phyloP scores from a whole-genome alignment of 2,113 vertebrate species.

The Laterallus jamaicensis region DNA sequence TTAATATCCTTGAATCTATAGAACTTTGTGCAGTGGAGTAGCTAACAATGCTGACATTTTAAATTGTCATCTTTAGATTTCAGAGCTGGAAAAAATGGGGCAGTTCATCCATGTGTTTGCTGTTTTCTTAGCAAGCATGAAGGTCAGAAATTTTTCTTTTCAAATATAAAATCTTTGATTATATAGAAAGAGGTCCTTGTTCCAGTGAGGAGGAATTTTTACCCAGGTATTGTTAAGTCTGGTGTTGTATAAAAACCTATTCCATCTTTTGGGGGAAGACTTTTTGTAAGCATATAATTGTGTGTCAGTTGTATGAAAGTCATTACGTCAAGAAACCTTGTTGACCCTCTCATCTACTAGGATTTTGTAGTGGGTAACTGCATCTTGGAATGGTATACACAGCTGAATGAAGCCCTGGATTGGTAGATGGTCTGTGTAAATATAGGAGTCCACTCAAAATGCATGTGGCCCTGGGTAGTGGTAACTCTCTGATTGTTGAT shows the following conservation, averaged over 20 bases:
- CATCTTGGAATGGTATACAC: neutral
- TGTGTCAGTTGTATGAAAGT: neutral
- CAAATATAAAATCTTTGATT: neutral
- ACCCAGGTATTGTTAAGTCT: neutral
- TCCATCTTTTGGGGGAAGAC: neutral
- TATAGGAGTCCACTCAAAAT: neutral
- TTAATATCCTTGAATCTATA: conserved; percentile 22
- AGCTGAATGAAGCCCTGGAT: neutral
- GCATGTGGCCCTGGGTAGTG: neutral
- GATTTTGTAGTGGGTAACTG: neutral
- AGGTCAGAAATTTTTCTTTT: conserved; percentile 30
- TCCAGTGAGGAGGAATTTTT: neutral
- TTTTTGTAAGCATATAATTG: neutral
- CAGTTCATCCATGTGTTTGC: neutral
- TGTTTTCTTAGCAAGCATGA: conserved; percentile 30
- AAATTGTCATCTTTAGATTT: conserved; percentile 33
- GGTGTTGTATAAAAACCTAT: neutral
- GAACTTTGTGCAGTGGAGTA: neutral
- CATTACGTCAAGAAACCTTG: neutral
- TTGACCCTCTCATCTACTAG: neutral
- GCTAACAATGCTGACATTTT: conserved; percentile 48
- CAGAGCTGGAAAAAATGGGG: neutral
- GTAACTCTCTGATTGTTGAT: neutral
- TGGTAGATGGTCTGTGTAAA: neutral
- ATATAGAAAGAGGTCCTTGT: neutral